A percentile compares a stretch with the other conserved stretches of the same genome.
These are phyloP conservation scores for Mionectes macconnelli DNA, from an alignment of 2,113 vertebrate species.

Conservation along the genomic window DNA sequence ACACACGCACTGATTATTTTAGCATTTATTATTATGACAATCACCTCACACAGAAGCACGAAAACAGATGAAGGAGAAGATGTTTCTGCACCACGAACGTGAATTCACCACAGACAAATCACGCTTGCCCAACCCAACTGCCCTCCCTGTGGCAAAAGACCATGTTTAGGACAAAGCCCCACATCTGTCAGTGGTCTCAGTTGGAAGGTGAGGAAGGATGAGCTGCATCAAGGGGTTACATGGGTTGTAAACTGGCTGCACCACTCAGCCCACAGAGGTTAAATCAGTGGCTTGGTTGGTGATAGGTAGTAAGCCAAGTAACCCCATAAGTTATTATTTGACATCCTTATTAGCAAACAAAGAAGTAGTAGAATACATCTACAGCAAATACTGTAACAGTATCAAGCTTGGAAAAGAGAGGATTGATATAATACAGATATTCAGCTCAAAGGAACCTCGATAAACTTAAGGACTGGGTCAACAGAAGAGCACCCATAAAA, in stretches of 20 bases:
- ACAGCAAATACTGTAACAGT: not conserved
- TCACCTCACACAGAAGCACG: not conserved
- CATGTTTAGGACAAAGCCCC: not conserved
- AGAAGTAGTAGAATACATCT: not conserved
- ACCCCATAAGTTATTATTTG: not conserved
- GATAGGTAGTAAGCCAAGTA: not conserved
- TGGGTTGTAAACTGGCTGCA: not conserved
- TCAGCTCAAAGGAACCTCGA: not conserved
- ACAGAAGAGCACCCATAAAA: not conserved
- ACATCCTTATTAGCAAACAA: not conserved
- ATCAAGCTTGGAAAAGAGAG: not conserved
- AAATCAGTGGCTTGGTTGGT: not conserved
- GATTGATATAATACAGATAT: accelerated
- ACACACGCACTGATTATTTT: not conserved
- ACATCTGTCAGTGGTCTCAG: accelerated
- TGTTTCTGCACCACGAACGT: not conserved
- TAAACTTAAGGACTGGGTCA: not conserved
- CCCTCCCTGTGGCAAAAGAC: not conserved
- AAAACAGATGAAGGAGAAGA: not conserved
- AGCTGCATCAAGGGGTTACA: not conserved
- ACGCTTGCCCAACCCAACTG: not conserved
- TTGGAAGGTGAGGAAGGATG: not conserved
- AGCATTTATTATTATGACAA: not conserved
- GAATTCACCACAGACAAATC: not conserved
- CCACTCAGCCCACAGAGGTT: not conserved